A percentile compares a stretch with the other conserved stretches of the same genome.
Conservation (phyloP, 2,888 invertebrate species). For the Callosobruchus maculatus region DNA sequence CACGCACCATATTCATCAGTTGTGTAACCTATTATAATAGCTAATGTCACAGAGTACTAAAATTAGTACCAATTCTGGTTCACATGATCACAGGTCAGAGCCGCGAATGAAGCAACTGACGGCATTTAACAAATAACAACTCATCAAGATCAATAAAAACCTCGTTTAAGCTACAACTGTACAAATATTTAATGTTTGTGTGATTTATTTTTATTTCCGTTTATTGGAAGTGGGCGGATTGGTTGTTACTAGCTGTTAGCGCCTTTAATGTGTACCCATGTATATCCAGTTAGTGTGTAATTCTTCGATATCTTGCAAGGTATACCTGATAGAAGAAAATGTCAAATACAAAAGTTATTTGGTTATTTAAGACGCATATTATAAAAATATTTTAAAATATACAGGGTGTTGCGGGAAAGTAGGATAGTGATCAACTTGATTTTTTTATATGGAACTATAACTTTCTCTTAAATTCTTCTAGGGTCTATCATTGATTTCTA, state of each 20-base stretch:
- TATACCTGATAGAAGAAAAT: too few species aligned
- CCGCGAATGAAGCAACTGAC: background rate
- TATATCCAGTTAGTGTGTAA: too few species aligned
- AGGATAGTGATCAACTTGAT: too few species aligned
- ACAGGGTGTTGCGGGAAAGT: too few species aligned
- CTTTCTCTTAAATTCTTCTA: too few species aligned
- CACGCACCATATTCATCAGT: background rate
- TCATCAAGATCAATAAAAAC: background rate
- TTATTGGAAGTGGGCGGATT: background rate
- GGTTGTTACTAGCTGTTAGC: background rate
- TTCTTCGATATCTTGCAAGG: too few species aligned
- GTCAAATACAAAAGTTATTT: too few species aligned
- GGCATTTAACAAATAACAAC: background rate
- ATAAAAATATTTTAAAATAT: too few species aligned
- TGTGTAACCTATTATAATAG: background rate
- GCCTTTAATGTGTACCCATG: background rate
- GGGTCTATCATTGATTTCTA: too few species aligned
- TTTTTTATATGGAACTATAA: too few species aligned
- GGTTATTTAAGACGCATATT: too few species aligned
- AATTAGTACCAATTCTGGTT: background rate
- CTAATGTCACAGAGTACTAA: background rate
- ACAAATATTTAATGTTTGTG: background rate
- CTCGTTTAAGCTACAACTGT: background rate
- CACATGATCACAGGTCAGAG: background rate
- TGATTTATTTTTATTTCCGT: background rate